Base-by-base conservation (phyloP, 2,113 vertebrate genomes). In the Corythoichthys intestinalis region DNA sequence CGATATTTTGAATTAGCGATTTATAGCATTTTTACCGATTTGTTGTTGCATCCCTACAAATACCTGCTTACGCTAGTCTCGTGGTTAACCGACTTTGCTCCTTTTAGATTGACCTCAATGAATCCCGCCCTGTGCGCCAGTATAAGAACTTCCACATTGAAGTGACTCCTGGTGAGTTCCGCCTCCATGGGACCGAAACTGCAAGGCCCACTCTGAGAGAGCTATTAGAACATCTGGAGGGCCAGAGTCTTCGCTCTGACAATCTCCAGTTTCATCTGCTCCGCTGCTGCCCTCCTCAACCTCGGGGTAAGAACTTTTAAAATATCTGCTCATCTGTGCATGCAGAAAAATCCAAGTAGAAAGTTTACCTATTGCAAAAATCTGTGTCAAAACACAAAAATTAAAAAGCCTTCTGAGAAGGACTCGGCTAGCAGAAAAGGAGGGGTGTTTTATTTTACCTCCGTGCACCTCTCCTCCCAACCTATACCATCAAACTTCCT, bases 121-220 rank as follows among this genome's bases (percentile, higher is more conserved):
- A 88, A 49, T 78, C 89, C 47, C 85, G 73, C 35, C n/a, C 76
- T 6, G 66, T 85, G 34, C 88, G 91, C 2, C 95, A 95, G 76
- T 96, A 96, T 78, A 99, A 99, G 90, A 98, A 98, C 91, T 99
- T 99, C 88, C 96, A 98, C 89, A 95, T 99, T 0, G 95, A 97
- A 65, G 92, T 95, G 56, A 0, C n/a, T 1, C 70, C 88, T 10
- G 89, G 92, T 48, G 91, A 85, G 0, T 99, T 92, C 75, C 90
- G 91, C 64, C 89, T 99, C 4, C 89, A 93, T 0, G 97, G 96
- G 64, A 97, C 95, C 0, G 93, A 91, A 4, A 94, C 89, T 0
- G 73, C 85, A 44, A 94, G 94, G 39, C 70, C 89, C 7, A 93
- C 87, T 66, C 81, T 99, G 1, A 90, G 84, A 20, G 96, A 96